Evolutionary conservation across 2,888 invertebrate species (phyloP).

Genomic region (Agonopterix alstromeriana): DNA sequence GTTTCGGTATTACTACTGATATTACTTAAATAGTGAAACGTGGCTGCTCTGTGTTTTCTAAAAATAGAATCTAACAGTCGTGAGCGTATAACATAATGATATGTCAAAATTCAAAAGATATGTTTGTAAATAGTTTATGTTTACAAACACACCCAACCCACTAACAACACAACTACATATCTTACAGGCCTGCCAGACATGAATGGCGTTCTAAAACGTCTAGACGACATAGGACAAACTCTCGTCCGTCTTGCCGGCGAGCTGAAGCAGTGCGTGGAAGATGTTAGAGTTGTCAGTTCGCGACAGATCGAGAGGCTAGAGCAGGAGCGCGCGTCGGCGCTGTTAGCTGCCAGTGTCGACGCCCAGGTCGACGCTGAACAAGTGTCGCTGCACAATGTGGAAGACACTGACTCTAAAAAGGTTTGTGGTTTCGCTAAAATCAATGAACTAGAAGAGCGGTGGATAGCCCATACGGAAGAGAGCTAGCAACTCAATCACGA

Average conservation of each 20-base stretch:
- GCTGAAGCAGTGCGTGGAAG: conserved; percentile 83
- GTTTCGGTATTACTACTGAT: no score
- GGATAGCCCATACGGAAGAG: no score
- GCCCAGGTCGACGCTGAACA: conserved; percentile 78
- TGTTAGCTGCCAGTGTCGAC: conserved; percentile 81
- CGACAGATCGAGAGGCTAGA: conserved; percentile 79
- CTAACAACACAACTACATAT: neutral
- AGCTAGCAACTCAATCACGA: no score
- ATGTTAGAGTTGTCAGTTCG: conserved; percentile 80
- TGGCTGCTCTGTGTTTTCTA: no score
- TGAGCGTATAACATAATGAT: no score
- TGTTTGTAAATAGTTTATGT: no score
- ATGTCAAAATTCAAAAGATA: no score
- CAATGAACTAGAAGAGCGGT: no score
- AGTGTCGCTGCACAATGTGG: conserved; percentile 55
- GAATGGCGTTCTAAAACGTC: conserved; percentile 74
- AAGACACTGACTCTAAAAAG: conserved; percentile 84
- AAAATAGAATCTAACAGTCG: no score
- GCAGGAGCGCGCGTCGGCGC: conserved; percentile 81
- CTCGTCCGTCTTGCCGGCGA: conserved; percentile 82
- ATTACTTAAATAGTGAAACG: no score
- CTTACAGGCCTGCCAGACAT: conserved; percentile 45
- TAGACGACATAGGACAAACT: conserved; percentile 83
- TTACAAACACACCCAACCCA: neutral
- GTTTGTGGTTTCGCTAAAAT: conserved; percentile 42